phyloP scores from a whole-genome alignment of 2,888 invertebrate species.

The Escarpia spicata region DNA sequence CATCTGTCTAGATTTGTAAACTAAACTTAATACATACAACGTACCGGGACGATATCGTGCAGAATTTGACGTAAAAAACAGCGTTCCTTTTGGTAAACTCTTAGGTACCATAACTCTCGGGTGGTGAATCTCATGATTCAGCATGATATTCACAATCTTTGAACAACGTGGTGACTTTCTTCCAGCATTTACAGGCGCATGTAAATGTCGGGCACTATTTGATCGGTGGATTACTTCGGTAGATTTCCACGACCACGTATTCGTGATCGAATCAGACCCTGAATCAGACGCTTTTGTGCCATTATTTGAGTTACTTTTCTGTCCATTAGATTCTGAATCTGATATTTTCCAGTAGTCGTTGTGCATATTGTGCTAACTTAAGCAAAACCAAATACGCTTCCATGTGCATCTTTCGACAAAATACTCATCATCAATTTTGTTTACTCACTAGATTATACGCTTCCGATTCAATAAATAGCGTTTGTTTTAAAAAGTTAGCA shows the following conservation, averaged over 20 bases:
- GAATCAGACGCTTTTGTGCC: background rate
- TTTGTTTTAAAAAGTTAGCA: background rate
- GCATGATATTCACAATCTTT: background rate
- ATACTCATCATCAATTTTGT: background rate
- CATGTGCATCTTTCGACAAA: background rate
- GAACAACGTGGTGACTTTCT: background rate
- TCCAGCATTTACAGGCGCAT: background rate
- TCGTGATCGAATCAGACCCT: background rate
- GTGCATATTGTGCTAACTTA: conserved; percentile 4
- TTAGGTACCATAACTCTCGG: background rate
- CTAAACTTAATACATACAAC: background rate
- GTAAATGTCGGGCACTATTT: conserved; percentile 13
- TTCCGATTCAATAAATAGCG: conserved; percentile 6
- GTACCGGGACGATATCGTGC: background rate
- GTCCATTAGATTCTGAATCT: conserved; percentile 9
- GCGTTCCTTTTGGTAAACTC: background rate
- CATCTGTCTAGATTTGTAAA: too few species aligned
- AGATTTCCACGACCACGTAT: background rate
- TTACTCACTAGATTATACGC: background rate
- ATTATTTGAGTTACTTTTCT: conserved; percentile 6
- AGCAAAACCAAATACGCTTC: background rate
- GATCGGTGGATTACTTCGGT: background rate
- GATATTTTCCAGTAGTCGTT: background rate
- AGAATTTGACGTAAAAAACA: conserved; percentile 5
- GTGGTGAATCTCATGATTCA: conserved; percentile 1